Conservation (phyloP, 2,113 vertebrate genomes). For the Pantherophis guttatus region DNA sequence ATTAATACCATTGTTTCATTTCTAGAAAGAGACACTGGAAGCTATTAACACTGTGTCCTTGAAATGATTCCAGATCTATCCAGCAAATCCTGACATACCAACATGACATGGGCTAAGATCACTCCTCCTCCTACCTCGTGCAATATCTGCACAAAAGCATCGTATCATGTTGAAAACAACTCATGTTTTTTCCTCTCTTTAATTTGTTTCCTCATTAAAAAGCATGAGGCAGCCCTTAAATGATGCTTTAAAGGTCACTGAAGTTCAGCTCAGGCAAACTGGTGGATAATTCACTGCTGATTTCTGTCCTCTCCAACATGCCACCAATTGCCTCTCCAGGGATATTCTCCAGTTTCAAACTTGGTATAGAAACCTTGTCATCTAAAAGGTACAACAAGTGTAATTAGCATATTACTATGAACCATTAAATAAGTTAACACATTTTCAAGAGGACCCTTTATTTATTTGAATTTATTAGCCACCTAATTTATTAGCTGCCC, state of each 20-base stretch:
- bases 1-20: background rate
- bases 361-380: slow-evolving; percentile 24
- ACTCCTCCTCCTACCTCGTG: background rate
- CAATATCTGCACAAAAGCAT: background rate
- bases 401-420: background rate
- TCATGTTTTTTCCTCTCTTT: slow-evolving; percentile 11
- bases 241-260: slow-evolving; percentile 68
- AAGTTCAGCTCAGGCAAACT: slow-evolving; percentile 73
- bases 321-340: slow-evolving; percentile 57
- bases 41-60: background rate
- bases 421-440: background rate
- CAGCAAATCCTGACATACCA: background rate
- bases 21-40: background rate
- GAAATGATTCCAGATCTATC: slow-evolving; percentile 1
- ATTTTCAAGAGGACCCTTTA: background rate
- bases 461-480: background rate
- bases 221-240: slow-evolving; percentile 20
- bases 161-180: slow-evolving; percentile 16
- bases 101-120: background rate
- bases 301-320: slow-evolving; percentile 51
- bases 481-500: background rate
- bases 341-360: slow-evolving; percentile 54
- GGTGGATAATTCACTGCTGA: slow-evolving; percentile 57
- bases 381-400: slow-evolving; percentile 2
- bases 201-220: background rate